Conservation (phyloP, 2,113 vertebrate species). For the Micromys minutus region DNA sequence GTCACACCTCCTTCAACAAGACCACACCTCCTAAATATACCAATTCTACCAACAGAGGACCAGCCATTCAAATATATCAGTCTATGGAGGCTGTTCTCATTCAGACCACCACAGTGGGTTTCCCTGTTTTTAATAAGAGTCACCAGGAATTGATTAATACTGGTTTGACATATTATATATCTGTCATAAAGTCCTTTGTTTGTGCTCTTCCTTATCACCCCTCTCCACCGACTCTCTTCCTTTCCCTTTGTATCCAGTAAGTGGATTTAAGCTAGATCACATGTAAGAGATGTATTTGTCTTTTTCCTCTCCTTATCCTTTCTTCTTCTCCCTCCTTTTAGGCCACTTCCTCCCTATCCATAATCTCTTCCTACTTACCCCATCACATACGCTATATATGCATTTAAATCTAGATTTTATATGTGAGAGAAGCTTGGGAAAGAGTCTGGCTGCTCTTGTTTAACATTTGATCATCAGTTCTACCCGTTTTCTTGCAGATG, state of each 20-base stretch:
- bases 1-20: neutral
- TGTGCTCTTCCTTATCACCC: neutral
- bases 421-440: neutral
- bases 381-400: neutral
- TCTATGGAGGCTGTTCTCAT: neutral
- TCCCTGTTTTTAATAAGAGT: constrained; percentile 34
- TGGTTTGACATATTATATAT: constrained; percentile 35
- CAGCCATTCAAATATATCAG: neutral
- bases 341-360: neutral
- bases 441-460: neutral
- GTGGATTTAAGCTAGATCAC: neutral
- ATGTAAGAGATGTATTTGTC: neutral
- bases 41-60: neutral
- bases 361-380: neutral
- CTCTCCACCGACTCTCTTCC: neutral
- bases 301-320: neutral
- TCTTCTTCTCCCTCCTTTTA: neutral
- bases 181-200: constrained; percentile 22
- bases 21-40: neutral
- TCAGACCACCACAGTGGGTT: neutral
- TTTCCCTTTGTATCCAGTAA: neutral
- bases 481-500: neutral
- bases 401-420: neutral
- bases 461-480: neutral
- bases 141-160: constrained; percentile 7